Conservation (phyloP, 2,797 vertebrate species). For the Falco peregrinus region DNA sequence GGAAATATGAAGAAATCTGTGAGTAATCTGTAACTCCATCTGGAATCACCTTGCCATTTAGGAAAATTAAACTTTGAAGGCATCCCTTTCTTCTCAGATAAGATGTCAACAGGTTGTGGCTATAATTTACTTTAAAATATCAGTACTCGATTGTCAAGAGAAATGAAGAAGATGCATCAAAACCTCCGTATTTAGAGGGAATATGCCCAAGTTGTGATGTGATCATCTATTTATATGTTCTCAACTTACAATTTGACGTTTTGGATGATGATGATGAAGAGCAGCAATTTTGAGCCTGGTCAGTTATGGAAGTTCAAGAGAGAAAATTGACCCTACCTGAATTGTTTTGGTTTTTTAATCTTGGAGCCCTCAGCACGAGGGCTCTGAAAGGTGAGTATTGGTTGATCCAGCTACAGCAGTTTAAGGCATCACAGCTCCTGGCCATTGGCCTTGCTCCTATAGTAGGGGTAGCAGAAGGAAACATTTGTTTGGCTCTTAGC, state of each 20-base stretch:
- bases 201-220: background rate
- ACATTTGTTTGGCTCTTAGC: background rate
- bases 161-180: background rate
- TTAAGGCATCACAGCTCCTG: background rate
- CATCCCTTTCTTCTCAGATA: background rate
- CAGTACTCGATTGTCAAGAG: background rate
- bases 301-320: background rate
- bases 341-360: background rate
- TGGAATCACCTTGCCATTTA: background rate
- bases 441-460: background rate
- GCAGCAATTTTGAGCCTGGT: background rate
- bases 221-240: background rate
- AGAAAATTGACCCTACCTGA: background rate
- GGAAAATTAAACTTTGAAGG: background rate
- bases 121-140: background rate
- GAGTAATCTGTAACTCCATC: background rate
- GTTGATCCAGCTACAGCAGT: background rate
- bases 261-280: background rate
- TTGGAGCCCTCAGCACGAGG: background rate
- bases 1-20: background rate
- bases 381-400: constrained; percentile 9
- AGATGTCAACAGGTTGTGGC: background rate
- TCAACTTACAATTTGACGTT: background rate
- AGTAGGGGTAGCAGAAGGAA: background rate
- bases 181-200: background rate